Base-by-base conservation (phyloP, 2,888 invertebrate species). In the Epinotia demarniana region DNA sequence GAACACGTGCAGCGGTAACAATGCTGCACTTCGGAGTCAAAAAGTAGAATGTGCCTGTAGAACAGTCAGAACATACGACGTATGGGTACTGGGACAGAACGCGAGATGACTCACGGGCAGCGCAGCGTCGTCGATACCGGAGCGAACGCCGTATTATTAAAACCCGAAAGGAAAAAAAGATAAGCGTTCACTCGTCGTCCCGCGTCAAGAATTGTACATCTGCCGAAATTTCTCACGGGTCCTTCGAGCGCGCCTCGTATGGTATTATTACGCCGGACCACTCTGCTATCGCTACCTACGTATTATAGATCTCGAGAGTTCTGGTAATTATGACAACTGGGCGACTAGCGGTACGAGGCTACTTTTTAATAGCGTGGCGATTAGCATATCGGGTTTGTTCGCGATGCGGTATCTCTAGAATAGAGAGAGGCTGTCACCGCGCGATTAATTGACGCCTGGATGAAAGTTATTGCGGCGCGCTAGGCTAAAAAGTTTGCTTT, bases 201-300 rank as follows among this genome's bases (percentile, higher is more conserved):
- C 88, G 89, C 90, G 90, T 91, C 91, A 92, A 93, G 92, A 93
- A 93, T 93, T 93, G 93, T 92, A 93, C 94, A 94, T 94, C 94
- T 94, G 94, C 94, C 94, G 91, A 93, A 94, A 94, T 88, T 94
- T 94, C 94, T 94, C 94, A 94, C 94, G 94, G 91, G 86, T 90
- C 89, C 87, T 85, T 84, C 85, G 83, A 82, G 81, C 84, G 84
- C 77, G 85, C 85, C 87, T 83, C 84, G 88, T 87, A 88, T 89
- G 89, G 89, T 92, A 92, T 92, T 93, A 93, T 93, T 92, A 92
- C 81, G 83, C 86, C 85, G 88, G 88, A 87, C 89, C 85, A 88
- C 87, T 89, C 85, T 81, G 86, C 88, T 89, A 89, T 90, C 87
- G 85, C 83, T 84, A 86, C 87, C 88, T 86, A 84, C 83, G 87